These are phyloP conservation scores for Lutjanus argentimaculatus DNA, from an alignment of 2,797 vertebrate genomes.

Conservation along the genomic window DNA sequence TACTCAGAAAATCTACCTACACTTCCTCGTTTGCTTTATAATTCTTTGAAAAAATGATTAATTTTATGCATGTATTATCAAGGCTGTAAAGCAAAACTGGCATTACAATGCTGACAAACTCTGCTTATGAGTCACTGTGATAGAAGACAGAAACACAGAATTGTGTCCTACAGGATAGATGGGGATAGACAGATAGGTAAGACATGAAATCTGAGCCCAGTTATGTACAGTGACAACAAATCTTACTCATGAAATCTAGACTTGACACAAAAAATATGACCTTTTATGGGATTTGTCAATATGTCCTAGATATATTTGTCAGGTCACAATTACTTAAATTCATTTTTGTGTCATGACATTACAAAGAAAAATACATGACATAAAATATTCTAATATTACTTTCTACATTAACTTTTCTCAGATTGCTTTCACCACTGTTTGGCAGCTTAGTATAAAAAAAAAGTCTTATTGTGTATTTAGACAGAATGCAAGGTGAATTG, in stretches of 20 bases:
- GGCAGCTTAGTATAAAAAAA: not conserved
- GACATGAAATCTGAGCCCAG: not conserved
- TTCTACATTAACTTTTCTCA: not conserved
- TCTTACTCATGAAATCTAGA: not conserved
- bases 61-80: constrained; percentile 1
- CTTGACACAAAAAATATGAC: not conserved
- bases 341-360: not conserved
- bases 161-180: not conserved
- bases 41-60: not conserved
- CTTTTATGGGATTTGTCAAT: not conserved
- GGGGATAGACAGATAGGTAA: not conserved
- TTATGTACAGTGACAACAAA: not conserved
- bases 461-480: no score
- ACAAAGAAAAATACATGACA: not conserved
- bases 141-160: not conserved
- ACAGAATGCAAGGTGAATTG: no score
- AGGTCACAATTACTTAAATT: not conserved
- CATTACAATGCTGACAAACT: not conserved
- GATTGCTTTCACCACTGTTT: not conserved
- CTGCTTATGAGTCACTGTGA: not conserved
- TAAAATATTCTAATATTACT: not conserved
- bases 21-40: constrained; percentile 2
- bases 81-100: constrained; percentile 4
- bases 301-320: not conserved
- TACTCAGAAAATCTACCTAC: not conserved